Evolutionary conservation across 1,140 invertebrate species (phyloP).

Genomic region (Homarus americanus): DNA sequence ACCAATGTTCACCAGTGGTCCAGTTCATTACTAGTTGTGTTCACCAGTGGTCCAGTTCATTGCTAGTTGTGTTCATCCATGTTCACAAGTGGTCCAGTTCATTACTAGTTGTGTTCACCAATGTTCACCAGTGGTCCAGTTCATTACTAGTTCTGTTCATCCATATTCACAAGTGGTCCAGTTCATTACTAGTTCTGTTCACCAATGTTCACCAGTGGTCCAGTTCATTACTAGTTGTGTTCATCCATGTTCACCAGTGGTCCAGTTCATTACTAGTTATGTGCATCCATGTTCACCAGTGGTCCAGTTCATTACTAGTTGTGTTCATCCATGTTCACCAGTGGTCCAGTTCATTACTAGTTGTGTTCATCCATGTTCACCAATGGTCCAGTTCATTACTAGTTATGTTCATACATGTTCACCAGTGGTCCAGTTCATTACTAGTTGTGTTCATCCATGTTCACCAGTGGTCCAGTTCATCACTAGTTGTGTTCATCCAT

Average conservation of each 20-base stretch:
- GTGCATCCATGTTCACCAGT: background rate
- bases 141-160: too few relatives aligned
- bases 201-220: background rate
- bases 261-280: background rate
- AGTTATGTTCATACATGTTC: background rate
- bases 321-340: background rate
- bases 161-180: too few relatives aligned
- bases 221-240: background rate
- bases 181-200: background rate
- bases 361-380: background rate
- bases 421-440: background rate
- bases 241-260: background rate
- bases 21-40: too few relatives aligned
- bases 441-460: too few relatives aligned
- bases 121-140: too few relatives aligned
- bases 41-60: too few relatives aligned
- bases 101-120: too few relatives aligned
- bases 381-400: background rate
- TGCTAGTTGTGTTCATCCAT: too few relatives aligned
- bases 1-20: too few relatives aligned
- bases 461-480: too few relatives aligned
- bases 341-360: background rate
- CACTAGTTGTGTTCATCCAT: too few relatives aligned
- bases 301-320: background rate
- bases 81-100: too few relatives aligned